A percentile compares a stretch with the other conserved stretches of the same genome.
These are phyloP conservation scores for Dreissena polymorpha DNA, from an alignment of 1,140 invertebrate genomes.

Conservation along the genomic window DNA sequence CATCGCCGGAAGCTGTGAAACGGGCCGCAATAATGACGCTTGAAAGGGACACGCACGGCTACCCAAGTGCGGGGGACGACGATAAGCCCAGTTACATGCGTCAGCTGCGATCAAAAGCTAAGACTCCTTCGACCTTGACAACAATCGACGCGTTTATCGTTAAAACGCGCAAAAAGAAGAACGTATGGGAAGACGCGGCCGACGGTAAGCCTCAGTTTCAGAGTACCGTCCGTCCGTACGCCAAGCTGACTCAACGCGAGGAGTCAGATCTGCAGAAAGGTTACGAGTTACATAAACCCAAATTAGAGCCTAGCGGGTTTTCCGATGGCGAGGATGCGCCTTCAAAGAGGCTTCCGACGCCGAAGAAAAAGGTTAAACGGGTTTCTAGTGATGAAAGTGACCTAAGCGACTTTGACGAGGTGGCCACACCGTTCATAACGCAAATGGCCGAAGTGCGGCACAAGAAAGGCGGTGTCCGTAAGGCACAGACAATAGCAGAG, in stretches of 20 bases:
- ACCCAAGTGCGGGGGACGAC: constrained; percentile 49
- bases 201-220: constrained; percentile 64
- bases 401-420: constrained; percentile 51
- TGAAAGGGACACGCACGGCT: constrained; percentile 42
- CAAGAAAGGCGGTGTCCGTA: background rate
- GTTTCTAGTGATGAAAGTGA: constrained; percentile 15
- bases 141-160: constrained; percentile 73
- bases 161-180: constrained; percentile 66
- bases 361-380: constrained; percentile 20
- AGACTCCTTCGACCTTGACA: constrained; percentile 68
- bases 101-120: constrained; percentile 61
- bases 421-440: constrained; percentile 62
- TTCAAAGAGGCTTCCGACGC: background rate
- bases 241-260: constrained; percentile 64
- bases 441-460: constrained; percentile 60
- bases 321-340: constrained; percentile 1
- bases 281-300: constrained; percentile 66
- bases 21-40: constrained; percentile 29
- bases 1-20: constrained; percentile 59
- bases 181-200: constrained; percentile 69
- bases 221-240: constrained; percentile 65
- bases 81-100: constrained; percentile 69
- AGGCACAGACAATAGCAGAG: constrained; percentile 29
- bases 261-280: constrained; percentile 63
- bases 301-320: constrained; percentile 29